These are phyloP conservation scores for Helobdella robusta DNA, from an alignment of 2,888 invertebrate genomes.

Conservation along the genomic window DNA sequence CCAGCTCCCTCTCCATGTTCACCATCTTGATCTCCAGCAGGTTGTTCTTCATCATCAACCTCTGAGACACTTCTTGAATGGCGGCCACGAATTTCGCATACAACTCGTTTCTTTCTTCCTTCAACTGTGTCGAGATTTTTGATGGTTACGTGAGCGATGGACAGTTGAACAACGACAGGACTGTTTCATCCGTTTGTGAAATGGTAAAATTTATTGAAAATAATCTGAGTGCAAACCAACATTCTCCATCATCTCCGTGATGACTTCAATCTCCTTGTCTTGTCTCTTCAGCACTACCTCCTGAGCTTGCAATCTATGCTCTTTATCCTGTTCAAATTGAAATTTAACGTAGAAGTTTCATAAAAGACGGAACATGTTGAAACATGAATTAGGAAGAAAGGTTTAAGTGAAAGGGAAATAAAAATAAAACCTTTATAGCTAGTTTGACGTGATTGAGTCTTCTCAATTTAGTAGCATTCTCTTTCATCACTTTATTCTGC, in stretches of 20 bases:
- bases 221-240: background rate
- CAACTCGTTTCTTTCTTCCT: conserved; percentile 16
- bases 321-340: conserved; percentile 25
- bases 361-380: no score
- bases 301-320: background rate
- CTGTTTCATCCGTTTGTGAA: no score
- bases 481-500: background rate
- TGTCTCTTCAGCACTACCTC: background rate
- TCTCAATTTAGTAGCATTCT: conserved; percentile 10
- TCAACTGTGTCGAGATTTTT: background rate
- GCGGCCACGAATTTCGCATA: conserved; percentile 18
- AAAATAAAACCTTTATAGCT: background rate
- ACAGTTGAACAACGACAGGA: no score
- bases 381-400: no score
- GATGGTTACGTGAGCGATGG: no score
- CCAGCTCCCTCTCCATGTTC: conserved; percentile 9
- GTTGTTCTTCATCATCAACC: conserved; percentile 12
- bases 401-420: background rate
- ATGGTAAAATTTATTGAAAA: no score
- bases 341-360: no score
- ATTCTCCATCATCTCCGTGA: background rate
- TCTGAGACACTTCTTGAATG: conserved; percentile 19
- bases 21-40: conserved; percentile 23
- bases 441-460: conserved; percentile 15
- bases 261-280: conserved; percentile 18